A percentile compares a stretch with the other conserved stretches of the same genome.
Evolutionary conservation across 2,888 invertebrate species (phyloP).

Genomic region (Chrysomela aeneicollis): DNA sequence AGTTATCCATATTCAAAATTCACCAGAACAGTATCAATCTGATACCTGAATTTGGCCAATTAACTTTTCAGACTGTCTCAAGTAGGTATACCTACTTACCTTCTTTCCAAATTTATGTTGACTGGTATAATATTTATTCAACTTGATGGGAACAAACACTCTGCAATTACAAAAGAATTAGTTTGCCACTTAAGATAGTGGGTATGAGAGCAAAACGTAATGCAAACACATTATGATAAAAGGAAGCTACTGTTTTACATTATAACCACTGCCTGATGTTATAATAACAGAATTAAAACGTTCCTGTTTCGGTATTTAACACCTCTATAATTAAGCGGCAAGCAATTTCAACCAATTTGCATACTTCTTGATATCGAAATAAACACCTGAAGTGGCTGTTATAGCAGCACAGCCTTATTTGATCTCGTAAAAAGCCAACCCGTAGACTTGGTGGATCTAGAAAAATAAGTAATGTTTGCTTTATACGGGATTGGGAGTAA

Average conservation of each 20-base stretch:
- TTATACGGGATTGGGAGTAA: constrained; percentile 19
- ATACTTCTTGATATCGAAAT: background rate
- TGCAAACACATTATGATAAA: constrained; percentile 29
- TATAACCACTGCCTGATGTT: constrained; percentile 21
- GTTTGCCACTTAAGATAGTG: constrained; percentile 14
- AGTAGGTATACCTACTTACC: too few relatives aligned
- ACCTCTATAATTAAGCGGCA: constrained; percentile 29
- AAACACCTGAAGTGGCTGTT: background rate
- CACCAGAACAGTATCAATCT: too few relatives aligned
- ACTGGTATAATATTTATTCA: constrained; percentile 15
- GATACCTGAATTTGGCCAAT: too few relatives aligned
- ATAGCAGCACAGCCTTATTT: background rate
- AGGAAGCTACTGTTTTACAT: constrained; percentile 30
- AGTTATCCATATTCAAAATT: too few relatives aligned
- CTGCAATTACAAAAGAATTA: constrained; percentile 18
- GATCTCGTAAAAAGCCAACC: background rate
- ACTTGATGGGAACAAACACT: constrained; percentile 8
- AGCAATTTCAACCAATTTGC: constrained; percentile 27
- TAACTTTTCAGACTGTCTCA: too few relatives aligned
- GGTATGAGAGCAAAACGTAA: constrained; percentile 13
- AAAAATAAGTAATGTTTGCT: constrained; percentile 17
- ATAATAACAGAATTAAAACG: constrained; percentile 28
- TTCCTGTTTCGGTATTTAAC: constrained; percentile 28
- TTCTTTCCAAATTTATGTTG: background rate
- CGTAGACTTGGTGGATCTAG: background rate